Evolutionary conservation across 2,113 vertebrate species (phyloP), one percentile per base, ranked within the genome.

Genomic region (Ceratotherium simum): DNA sequence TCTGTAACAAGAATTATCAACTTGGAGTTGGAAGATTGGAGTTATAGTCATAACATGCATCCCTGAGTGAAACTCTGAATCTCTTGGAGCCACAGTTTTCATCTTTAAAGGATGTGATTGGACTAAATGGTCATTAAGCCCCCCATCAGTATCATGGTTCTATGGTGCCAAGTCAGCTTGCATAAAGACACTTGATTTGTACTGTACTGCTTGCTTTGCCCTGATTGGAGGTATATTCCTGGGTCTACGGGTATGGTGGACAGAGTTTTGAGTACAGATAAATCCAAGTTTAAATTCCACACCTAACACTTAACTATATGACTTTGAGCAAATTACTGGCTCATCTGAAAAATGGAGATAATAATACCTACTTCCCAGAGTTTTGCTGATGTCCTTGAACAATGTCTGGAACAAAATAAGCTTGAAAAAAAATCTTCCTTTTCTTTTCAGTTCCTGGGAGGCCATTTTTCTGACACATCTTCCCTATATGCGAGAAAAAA

Each of bases 311-410:
- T 96, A 92, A 79, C 48, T 90, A 8, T 62, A 82, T 42, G 81
- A 76, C 85, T 54, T 95, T 95, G 70, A 89, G n/a, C 20, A 91
- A 96, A 95, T 78, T 92, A 87, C 78, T 84, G 58, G 65, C 65
- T 95, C 82, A 60, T 89, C 78, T 76, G 78, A 84, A 83, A 93
- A 89, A 76, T 36, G 62, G 27, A 91, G 46, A 60, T 79, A 92
- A 87, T 94, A 75, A 88, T 86, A 69, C 25, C 86, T 67, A n/a
- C 82, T 91, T 91, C 51, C 21, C n/a, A 69, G 36, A 93, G 42
- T 69, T 92, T 85, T 92, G 31, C 56, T 51, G 67, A 82, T 42
- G 21, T 67, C 73, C 73, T 96, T 90, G 69, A 97, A 90, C 58
- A 92, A 79, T 76, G 60, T 88, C 79, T 96, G 42, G 56, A 92